Evolutionary conservation across 35 echinoderm and acorn worm species (phyloP).

Genomic region (Eucidaris tribuloides): DNA sequence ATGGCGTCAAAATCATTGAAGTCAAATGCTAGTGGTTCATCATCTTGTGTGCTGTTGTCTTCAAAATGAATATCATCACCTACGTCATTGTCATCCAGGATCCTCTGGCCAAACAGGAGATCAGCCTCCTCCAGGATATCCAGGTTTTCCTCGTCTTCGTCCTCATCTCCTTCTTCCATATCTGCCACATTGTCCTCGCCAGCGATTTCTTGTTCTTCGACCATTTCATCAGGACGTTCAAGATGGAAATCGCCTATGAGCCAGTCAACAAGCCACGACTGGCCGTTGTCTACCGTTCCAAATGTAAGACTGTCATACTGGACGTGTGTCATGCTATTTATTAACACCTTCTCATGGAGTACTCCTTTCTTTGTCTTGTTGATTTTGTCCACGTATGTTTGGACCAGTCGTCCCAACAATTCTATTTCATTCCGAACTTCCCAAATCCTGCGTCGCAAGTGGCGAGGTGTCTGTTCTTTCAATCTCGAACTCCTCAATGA

Average conservation of each 20-base stretch:
- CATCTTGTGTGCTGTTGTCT: constrained; percentile 49
- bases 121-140: constrained; percentile 58
- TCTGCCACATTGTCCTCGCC: neutral
- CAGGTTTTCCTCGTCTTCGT: constrained; percentile 29
- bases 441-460: constrained; percentile 18
- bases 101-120: constrained; percentile 18
- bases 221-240: constrained; percentile 9
- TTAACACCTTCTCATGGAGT: constrained; percentile 36
- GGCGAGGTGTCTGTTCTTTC: constrained; percentile 12
- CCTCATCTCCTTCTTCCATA: constrained; percentile 5
- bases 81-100: constrained; percentile 24
- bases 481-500: constrained; percentile 11
- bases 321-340: neutral
- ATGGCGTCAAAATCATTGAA: constrained; percentile 12
- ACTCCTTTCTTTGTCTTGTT: constrained; percentile 29
- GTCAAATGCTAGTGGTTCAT: constrained; percentile 38
- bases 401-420: neutral
- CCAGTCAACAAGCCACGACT: constrained; percentile 29
- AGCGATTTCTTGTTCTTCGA: neutral
- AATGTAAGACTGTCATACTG: constrained; percentile 39
- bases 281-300: neutral
- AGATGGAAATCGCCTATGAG: constrained; percentile 25
- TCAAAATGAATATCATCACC: neutral
- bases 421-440: constrained; percentile 25
- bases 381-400: constrained; percentile 9